Conservation (phyloP, 2,888 invertebrate genomes). For the Cheilosia variabilis region DNA sequence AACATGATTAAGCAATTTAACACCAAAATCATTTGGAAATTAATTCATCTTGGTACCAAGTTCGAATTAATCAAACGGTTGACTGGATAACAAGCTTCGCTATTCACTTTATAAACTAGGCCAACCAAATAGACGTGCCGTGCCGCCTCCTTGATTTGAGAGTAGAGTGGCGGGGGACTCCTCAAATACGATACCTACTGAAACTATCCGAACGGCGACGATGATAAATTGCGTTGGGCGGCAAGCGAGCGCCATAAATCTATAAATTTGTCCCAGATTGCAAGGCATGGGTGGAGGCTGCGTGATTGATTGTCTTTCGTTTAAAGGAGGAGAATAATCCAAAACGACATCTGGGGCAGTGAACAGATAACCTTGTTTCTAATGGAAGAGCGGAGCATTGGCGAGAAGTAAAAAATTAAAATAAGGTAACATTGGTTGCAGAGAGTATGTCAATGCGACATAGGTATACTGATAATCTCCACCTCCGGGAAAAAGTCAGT, state of each 20-base stretch:
- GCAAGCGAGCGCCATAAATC: conserved; percentile 59
- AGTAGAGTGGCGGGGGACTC: neutral
- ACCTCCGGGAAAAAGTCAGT: too few species aligned
- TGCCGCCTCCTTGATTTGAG: conserved; percentile 29
- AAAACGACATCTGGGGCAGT: conserved; percentile 15
- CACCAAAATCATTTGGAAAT: conserved; percentile 47
- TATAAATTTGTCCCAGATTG: conserved; percentile 74
- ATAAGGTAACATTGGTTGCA: too few species aligned
- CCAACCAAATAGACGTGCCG: conserved; percentile 27
- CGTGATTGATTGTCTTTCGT: conserved; percentile 66
- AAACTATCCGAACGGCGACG: conserved; percentile 63
- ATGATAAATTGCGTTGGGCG: conserved; percentile 69
- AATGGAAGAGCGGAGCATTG: neutral
- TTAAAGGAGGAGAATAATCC: conserved; percentile 8
- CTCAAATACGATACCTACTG: conserved; percentile 18
- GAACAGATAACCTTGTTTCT: conserved; percentile 24
- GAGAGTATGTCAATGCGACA: too few species aligned
- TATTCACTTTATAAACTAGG: conserved; percentile 70
- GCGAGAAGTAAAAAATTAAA: neutral
- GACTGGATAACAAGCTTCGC: conserved; percentile 66
- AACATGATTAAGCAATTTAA: conserved; percentile 30
- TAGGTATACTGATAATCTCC: too few species aligned
- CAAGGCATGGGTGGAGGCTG: conserved; percentile 41
- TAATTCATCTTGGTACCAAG: conserved; percentile 63
- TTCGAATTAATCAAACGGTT: conserved; percentile 70